These are phyloP conservation scores for Furcula furcula DNA, from an alignment of 2,888 invertebrate species.

Conservation along the genomic window DNA sequence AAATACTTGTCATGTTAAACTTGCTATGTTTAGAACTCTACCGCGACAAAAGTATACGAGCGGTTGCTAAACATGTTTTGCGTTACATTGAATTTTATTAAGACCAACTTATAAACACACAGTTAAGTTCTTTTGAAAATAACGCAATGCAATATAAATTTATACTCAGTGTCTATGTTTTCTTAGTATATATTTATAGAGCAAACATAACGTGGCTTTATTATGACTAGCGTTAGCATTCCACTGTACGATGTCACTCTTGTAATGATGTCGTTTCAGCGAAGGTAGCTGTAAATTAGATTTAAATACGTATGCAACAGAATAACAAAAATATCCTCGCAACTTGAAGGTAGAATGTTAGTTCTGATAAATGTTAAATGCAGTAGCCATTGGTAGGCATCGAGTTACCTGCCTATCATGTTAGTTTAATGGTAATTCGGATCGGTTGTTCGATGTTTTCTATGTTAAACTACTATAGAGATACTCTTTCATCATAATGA, in stretches of 20 bases:
- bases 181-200: slow-evolving; percentile 21
- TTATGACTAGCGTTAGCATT: slow-evolving; percentile 41
- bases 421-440: not conserved
- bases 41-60: not conserved
- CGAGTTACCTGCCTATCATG: not conserved
- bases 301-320: slow-evolving; percentile 38
- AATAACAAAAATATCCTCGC: slow-evolving; percentile 27
- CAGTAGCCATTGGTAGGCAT: not conserved
- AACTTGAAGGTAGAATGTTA: slow-evolving; percentile 10
- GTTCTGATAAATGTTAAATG: slow-evolving; percentile 1
- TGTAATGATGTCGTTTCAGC: slow-evolving; percentile 58
- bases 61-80: slow-evolving; percentile 3
- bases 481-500: too few species aligned
- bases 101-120: not conserved
- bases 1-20: slow-evolving; percentile 38
- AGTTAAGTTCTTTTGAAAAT: not conserved
- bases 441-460: not conserved
- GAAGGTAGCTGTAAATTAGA: slow-evolving; percentile 52
- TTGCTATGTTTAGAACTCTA: slow-evolving; percentile 19
- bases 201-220: slow-evolving; percentile 38
- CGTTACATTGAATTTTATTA: slow-evolving; percentile 10
- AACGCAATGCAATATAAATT: slow-evolving; percentile 11
- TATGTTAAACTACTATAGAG: not conserved
- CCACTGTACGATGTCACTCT: slow-evolving; percentile 36
- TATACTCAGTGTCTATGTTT: slow-evolving; percentile 2